phyloP scores from a whole-genome alignment of 1,140 invertebrate species.

The Drosophila carrolli region DNA sequence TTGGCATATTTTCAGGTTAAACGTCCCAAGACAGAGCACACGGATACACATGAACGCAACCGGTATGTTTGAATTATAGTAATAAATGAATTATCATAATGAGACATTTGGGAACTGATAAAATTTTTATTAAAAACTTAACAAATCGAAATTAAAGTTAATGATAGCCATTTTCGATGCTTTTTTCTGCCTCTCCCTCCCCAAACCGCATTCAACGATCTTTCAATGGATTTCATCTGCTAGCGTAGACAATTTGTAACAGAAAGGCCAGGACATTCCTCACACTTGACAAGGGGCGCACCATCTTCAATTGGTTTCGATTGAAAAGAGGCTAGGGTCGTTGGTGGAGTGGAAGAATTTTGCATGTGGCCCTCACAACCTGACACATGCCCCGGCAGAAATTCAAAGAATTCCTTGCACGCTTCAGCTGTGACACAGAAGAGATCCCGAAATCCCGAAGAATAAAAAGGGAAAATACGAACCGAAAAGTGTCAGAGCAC shows the following conservation, averaged over 20 bases:
- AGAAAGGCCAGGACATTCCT: constrained; percentile 25
- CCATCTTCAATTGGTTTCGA: constrained; percentile 52
- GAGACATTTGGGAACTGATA: too few relatives aligned
- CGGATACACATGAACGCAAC: constrained; percentile 85
- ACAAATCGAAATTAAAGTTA: not conserved
- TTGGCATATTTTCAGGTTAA: constrained; percentile 85
- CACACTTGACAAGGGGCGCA: constrained; percentile 24
- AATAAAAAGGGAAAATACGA: constrained; percentile 17
- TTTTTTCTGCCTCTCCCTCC: not conserved
- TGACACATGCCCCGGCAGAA: constrained; percentile 52
- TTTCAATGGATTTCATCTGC: constrained; percentile 26
- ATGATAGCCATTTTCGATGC: too few relatives aligned
- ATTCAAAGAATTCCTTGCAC: constrained; percentile 68
- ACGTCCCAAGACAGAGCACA: constrained; percentile 85
- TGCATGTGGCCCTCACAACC: constrained; percentile 54
- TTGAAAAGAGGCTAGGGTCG: constrained; percentile 23
- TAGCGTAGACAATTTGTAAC: constrained; percentile 62
- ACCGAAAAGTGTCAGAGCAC: constrained; percentile 67
- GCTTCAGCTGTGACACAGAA: constrained; percentile 29
- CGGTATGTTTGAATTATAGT: constrained; percentile 50
- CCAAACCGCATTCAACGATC: not conserved
- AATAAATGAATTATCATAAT: not conserved
- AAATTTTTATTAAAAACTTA: too few relatives aligned
- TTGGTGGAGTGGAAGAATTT: constrained; percentile 22
- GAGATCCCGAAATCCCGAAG: not conserved